phyloP scores from a whole-genome alignment of 2,113 vertebrate species.

The Shinisaurus crocodilurus region DNA sequence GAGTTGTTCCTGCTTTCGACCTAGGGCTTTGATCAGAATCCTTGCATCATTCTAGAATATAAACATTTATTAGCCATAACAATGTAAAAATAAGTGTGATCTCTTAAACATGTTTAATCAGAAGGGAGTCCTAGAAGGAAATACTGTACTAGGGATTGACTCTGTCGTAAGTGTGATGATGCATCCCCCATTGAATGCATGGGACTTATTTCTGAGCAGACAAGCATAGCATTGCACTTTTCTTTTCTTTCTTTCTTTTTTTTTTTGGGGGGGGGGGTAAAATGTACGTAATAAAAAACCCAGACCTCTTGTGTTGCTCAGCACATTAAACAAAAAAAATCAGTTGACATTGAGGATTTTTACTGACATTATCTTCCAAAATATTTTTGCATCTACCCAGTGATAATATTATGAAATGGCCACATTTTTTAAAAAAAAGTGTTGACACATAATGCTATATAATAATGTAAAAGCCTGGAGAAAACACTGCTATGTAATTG shows the following conservation, averaged over 20 bases:
- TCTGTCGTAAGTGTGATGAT: no score
- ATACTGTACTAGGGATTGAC: no score
- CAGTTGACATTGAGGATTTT: rapidly evolving
- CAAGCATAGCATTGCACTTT: not conserved
- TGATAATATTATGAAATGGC: not conserved
- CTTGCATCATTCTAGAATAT: not conserved
- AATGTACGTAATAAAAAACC: no score
- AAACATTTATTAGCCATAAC: not conserved
- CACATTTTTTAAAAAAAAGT: not conserved
- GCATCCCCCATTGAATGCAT: not conserved
- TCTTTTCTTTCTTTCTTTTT: no score
- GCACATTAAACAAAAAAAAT: constrained; percentile 1
- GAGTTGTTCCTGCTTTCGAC: not conserved
- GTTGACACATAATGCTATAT: not conserved
- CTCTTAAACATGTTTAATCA: not conserved
- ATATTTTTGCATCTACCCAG: constrained; percentile 1
- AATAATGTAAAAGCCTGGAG: not conserved
- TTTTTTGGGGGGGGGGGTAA: no score
- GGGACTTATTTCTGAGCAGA: not conserved
- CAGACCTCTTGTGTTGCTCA: not conserved
- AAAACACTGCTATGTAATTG: not conserved
- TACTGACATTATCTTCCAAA: not conserved
- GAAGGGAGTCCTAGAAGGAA: not conserved
- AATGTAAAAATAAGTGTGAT: not conserved
- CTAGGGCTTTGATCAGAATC: not conserved